Conservation (phyloP, 2,797 vertebrate genomes). For the Cuniculus paca region DNA sequence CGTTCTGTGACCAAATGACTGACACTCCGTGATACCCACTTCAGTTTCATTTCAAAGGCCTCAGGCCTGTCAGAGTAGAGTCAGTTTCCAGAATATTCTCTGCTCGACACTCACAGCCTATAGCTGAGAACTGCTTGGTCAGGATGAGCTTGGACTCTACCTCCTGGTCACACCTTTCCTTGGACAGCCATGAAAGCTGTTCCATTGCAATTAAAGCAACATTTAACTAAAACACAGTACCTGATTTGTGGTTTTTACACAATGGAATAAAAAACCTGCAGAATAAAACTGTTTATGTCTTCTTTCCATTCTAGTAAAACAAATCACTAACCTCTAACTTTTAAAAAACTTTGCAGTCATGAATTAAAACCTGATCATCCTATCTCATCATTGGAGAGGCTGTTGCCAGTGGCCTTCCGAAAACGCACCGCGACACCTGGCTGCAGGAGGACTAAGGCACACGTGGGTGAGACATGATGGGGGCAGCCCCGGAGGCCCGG, state of each 20-base stretch:
- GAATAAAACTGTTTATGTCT: constrained; percentile 89
- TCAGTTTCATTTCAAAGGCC: constrained; percentile 78
- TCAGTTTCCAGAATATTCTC: constrained; percentile 71
- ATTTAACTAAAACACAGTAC: constrained; percentile 90
- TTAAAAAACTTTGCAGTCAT: constrained; percentile 87
- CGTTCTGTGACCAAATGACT: constrained; percentile 39
- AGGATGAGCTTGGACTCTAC: constrained; percentile 84
- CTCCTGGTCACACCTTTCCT: constrained; percentile 83
- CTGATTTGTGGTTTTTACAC: constrained; percentile 90
- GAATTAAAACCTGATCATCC: constrained; percentile 87
- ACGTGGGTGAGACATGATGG: constrained; percentile 91
- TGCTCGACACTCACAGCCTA: constrained; percentile 74
- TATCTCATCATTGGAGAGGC: constrained; percentile 86
- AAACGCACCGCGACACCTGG: constrained; percentile 92
- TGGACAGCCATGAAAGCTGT: constrained; percentile 82
- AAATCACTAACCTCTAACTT: constrained; percentile 80
- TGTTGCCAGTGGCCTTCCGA: constrained; percentile 90
- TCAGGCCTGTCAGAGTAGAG: constrained; percentile 61
- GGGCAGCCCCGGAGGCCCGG: constrained; percentile 85
- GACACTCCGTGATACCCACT: constrained; percentile 58
- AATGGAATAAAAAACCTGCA: constrained; percentile 89
- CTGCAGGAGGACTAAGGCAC: constrained; percentile 99
- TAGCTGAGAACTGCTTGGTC: constrained; percentile 76
- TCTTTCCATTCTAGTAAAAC: constrained; percentile 87
- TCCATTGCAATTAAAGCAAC: constrained; percentile 87